Evolutionary conservation across 2,888 invertebrate species (phyloP).

Genomic region (Himalopsyche anomala): DNA sequence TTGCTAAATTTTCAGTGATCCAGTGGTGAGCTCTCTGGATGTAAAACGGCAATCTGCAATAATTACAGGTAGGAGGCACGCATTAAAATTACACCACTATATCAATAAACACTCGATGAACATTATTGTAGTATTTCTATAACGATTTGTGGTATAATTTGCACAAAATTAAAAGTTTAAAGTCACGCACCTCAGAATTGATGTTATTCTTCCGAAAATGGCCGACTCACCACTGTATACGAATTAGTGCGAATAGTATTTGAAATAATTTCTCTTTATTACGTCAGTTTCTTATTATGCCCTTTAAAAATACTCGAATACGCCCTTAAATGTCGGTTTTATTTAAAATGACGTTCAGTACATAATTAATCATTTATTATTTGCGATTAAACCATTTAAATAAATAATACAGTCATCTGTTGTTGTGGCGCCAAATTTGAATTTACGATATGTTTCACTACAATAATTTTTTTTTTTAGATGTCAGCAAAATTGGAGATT

Average conservation of each 20-base stretch:
- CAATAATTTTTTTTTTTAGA: background rate
- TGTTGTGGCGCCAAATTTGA: conserved; percentile 34
- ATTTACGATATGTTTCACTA: background rate
- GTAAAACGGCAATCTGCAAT: conserved; percentile 77
- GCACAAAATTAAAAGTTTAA: conserved; percentile 72
- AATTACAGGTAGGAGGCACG: conserved; percentile 75
- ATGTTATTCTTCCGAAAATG: conserved; percentile 84
- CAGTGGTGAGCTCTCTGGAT: conserved; percentile 76
- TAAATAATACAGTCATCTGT: conserved; percentile 41
- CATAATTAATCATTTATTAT: background rate
- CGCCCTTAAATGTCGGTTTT: background rate
- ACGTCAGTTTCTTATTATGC: conserved; percentile 43
- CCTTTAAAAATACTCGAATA: background rate
- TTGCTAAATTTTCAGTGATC: conserved; percentile 74
- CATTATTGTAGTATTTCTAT: conserved; percentile 73
- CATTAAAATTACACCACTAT: conserved; percentile 67
- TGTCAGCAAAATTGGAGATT: too few relatives aligned
- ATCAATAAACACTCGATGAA: conserved; percentile 54
- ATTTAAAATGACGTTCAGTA: background rate
- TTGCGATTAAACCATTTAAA: conserved; percentile 23
- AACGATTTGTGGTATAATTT: conserved; percentile 73
- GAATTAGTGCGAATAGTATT: conserved; percentile 69
- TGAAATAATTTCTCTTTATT: conserved; percentile 48
- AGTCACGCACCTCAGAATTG: conserved; percentile 78
- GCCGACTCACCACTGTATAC: conserved; percentile 83